Percentiles rank a stretch among this genome's conserved stretches.
These are phyloP conservation scores for Lemur catta DNA, from an alignment of 2,797 vertebrate species.

Conservation along the genomic window DNA sequence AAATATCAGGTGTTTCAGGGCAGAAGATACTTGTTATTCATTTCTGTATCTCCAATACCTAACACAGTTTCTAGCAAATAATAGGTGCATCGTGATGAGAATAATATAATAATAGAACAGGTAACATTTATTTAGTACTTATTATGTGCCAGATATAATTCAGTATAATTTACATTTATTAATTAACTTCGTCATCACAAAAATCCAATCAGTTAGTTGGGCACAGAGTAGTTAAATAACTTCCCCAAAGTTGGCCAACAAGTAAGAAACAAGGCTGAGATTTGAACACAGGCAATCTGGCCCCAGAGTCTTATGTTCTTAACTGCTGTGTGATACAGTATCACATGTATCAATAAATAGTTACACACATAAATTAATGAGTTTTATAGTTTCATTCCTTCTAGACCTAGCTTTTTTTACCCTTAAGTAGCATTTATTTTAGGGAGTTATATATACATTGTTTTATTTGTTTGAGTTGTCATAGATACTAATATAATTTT, in stretches of 20 bases:
- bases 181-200: neutral
- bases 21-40: neutral
- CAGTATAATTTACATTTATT: neutral
- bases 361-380: neutral
- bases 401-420: neutral
- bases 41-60: neutral
- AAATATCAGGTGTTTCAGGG: neutral
- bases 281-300: neutral
- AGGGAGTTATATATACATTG: neutral
- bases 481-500: constrained; percentile 34
- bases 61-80: neutral
- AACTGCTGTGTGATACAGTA: neutral
- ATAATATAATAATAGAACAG: neutral
- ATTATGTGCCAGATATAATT: neutral
- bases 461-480: constrained; percentile 50
- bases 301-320: neutral
- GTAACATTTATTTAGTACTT: neutral
- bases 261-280: neutral
- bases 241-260: neutral
- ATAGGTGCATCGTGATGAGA: neutral
- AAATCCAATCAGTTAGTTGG: neutral
- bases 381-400: neutral
- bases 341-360: neutral
- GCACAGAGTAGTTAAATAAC: neutral
- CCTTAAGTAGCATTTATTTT: constrained; percentile 2